Evolutionary conservation across 2,888 invertebrate species (phyloP).

Genomic region (Epirrhoe alternata): DNA sequence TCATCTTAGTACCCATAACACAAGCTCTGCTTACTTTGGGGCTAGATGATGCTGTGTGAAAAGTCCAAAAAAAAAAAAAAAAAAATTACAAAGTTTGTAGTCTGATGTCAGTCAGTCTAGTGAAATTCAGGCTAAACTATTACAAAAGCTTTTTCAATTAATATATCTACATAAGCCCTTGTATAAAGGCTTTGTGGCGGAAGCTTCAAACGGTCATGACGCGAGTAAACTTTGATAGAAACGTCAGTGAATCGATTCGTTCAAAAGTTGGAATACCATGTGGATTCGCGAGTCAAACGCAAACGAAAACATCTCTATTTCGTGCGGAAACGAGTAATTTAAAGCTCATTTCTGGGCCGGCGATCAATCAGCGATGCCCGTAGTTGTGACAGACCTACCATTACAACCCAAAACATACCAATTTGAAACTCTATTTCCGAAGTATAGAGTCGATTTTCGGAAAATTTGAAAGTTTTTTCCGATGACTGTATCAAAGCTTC

Average conservation of each 20-base stretch:
- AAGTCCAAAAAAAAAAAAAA: no score
- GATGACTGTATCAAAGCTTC: slow-evolving; percentile 12
- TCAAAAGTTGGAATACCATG: slow-evolving; percentile 26
- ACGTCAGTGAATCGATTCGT: slow-evolving; percentile 20
- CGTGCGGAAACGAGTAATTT: slow-evolving; percentile 60
- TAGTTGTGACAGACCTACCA: slow-evolving; percentile 43
- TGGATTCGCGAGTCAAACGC: slow-evolving; percentile 36
- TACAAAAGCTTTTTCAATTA: no score
- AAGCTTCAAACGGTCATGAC: neutral
- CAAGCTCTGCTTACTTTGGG: no score
- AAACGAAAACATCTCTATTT: slow-evolving; percentile 53
- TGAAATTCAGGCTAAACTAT: no score
- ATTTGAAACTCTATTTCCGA: slow-evolving; percentile 23
- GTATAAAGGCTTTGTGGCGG: no score
- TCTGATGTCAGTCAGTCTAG: no score
- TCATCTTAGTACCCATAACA: no score
- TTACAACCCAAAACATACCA: slow-evolving; percentile 14
- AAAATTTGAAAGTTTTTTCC: neutral
- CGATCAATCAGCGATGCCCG: slow-evolving; percentile 59
- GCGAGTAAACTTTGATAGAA: neutral
- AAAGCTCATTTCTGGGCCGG: slow-evolving; percentile 57
- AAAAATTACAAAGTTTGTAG: no score
- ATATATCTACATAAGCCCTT: no score
- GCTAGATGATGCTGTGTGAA: no score
- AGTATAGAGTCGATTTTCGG: slow-evolving; percentile 35